A percentile compares a stretch with the other conserved stretches of the same genome.
Conservation (phyloP, 2,113 vertebrate genomes). For the Suricata suricatta region DNA sequence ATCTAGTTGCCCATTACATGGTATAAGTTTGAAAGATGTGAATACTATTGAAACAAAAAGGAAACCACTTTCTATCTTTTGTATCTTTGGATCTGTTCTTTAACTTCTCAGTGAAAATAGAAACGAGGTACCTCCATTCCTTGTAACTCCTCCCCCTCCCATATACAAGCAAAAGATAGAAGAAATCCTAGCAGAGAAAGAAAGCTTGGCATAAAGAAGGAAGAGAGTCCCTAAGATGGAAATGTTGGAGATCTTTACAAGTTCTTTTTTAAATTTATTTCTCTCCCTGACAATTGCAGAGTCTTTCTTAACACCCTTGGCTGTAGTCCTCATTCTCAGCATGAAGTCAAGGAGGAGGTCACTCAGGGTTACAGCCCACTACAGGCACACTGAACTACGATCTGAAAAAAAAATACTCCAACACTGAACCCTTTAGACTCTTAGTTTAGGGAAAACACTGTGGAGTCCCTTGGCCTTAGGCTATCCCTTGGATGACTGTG, state of each 20-base stretch:
- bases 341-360: not conserved
- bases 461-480: not conserved
- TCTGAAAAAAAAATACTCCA: not conserved
- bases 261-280: not conserved
- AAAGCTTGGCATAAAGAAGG: not conserved
- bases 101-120: not conserved
- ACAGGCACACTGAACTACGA: not conserved
- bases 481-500: not conserved
- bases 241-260: not conserved
- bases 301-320: not conserved
- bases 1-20: not conserved
- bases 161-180: not conserved
- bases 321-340: not conserved
- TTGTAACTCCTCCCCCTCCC: not conserved
- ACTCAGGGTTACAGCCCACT: not conserved
- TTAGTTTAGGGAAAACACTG: not conserved
- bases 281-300: not conserved
- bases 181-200: not conserved
- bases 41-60: not conserved
- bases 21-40: not conserved
- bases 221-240: not conserved
- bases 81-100: not conserved
- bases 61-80: not conserved
- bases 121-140: not conserved
- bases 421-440: not conserved